A percentile compares a stretch with the other conserved stretches of the same genome.
Evolutionary conservation across 2,888 invertebrate species (phyloP).

Genomic region (Phania funesta): DNA sequence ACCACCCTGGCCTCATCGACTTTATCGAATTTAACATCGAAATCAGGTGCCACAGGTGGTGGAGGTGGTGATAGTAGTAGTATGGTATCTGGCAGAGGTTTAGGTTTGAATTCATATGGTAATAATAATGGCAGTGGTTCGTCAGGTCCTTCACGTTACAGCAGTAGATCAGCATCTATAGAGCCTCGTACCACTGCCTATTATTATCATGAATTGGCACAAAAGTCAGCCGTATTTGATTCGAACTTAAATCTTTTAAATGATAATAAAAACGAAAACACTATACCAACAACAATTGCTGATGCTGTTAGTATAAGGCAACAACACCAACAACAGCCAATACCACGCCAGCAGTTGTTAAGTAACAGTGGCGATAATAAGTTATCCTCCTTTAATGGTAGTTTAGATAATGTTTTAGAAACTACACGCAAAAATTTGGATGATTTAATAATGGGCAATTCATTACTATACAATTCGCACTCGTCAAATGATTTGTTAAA

Average conservation of each 20-base stretch:
- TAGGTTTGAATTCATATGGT: conserved; percentile 60
- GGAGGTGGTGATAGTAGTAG: conserved; percentile 28
- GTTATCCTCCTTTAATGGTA: conserved; percentile 62
- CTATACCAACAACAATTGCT: conserved; percentile 36
- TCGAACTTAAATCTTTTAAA: conserved; percentile 79
- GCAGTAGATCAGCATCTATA: conserved; percentile 67
- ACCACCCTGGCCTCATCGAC: conserved; percentile 69
- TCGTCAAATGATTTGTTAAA: conserved; percentile 73
- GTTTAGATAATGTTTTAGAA: conserved; percentile 63
- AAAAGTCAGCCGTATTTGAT: conserved; percentile 77
- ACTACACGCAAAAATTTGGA: conserved; percentile 63
- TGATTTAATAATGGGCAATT: conserved; percentile 64
- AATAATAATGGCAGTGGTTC: conserved; percentile 63
- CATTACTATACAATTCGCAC: conserved; percentile 62
- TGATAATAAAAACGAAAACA: conserved; percentile 63
- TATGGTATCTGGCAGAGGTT: conserved; percentile 24
- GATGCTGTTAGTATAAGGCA: conserved; percentile 21
- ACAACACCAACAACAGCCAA: conserved; percentile 21
- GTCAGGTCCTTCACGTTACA: conserved; percentile 53
- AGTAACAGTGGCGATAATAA: conserved; percentile 49
- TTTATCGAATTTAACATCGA: conserved; percentile 67
- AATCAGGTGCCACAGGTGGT: conserved; percentile 27
- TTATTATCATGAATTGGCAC: conserved; percentile 79
- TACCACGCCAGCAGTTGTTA: conserved; percentile 37
- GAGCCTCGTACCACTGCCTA: conserved; percentile 79